Evolutionary conservation across 2,888 invertebrate species (phyloP).

Genomic region (Formica aserva): DNA sequence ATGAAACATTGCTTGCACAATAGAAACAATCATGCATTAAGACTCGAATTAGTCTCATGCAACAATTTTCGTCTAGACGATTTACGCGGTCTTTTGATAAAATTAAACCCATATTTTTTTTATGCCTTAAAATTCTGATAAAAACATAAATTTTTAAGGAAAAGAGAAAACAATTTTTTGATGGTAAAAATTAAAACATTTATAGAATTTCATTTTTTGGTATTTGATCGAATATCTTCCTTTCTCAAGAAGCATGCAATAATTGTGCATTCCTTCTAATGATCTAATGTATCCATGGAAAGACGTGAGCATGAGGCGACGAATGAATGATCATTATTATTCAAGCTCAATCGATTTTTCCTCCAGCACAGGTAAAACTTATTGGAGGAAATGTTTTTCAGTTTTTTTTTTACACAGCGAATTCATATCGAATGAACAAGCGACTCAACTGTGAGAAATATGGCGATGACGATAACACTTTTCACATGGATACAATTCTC

Average conservation of each 20-base stretch:
- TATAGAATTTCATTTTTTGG: not conserved
- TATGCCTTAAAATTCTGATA: not conserved
- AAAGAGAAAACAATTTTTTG: not conserved
- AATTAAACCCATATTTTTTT: constrained; percentile 2
- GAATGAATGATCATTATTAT: constrained; percentile 14
- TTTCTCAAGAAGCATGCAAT: constrained; percentile 42
- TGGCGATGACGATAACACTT: constrained; percentile 15
- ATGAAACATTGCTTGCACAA: constrained; percentile 46
- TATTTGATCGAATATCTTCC: not conserved
- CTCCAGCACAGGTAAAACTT: constrained; percentile 76
- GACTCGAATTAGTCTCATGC: constrained; percentile 38
- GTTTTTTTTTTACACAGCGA: constrained; percentile 23
- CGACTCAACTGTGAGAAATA: constrained; percentile 49
- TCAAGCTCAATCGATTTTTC: constrained; percentile 61
- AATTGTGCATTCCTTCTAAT: constrained; percentile 49
- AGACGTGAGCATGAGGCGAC: constrained; percentile 35
- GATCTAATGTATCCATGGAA: constrained; percentile 47
- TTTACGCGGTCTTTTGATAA: constrained; percentile 6
- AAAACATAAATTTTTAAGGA: not conserved
- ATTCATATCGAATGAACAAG: constrained; percentile 51
- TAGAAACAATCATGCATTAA: constrained; percentile 51
- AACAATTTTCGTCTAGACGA: constrained; percentile 20
- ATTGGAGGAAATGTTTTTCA: constrained; percentile 71
- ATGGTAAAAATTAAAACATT: not conserved
- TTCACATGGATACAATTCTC: constrained; percentile 46